A percentile compares a stretch with the other conserved stretches of the same genome.
Conservation (phyloP, 2,888 invertebrate genomes). For the Halictus ligatus region DNA sequence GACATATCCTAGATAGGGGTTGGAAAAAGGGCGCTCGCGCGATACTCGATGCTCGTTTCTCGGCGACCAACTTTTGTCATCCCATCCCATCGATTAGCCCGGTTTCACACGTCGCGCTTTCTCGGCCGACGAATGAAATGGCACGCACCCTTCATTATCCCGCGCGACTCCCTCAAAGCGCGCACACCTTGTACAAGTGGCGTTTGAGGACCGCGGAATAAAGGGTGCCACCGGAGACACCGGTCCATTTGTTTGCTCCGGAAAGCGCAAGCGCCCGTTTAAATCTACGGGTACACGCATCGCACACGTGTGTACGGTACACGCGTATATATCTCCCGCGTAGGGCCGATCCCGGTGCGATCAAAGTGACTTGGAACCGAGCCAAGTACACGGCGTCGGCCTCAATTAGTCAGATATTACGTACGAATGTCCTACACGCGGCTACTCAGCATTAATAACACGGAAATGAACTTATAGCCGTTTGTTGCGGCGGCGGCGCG, state of each 20-base stretch:
- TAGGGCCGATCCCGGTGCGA: constrained; percentile 60
- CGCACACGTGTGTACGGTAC: not conserved
- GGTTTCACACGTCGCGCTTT: not conserved
- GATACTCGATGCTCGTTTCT: constrained; percentile 53
- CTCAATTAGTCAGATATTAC: constrained; percentile 79
- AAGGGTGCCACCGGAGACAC: not conserved
- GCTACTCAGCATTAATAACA: constrained; percentile 67
- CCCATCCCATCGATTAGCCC: not conserved
- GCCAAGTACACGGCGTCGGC: constrained; percentile 78
- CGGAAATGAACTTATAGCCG: constrained; percentile 59
- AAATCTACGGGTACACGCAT: constrained; percentile 19
- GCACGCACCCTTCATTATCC: not conserved
- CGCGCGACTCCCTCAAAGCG: not conserved
- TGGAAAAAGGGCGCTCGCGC: constrained; percentile 34
- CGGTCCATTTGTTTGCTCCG: constrained; percentile 6
- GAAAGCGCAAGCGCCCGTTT: constrained; percentile 5
- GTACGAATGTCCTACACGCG: constrained; percentile 70
- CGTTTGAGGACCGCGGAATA: constrained; percentile 7
- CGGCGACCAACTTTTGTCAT: constrained; percentile 58
- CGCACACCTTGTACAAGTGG: constrained; percentile 10
- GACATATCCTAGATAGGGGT: constrained; percentile 39
- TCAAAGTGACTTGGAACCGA: constrained; percentile 76
- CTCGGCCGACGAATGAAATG: not conserved
- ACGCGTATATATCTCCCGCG: not conserved
- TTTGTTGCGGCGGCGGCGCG: constrained; percentile 15